A percentile compares a stretch with the other conserved stretches of the same genome.
These are phyloP conservation scores for Sebastolobus alascanus DNA, from an alignment of 2,797 vertebrate species.

Conservation along the genomic window DNA sequence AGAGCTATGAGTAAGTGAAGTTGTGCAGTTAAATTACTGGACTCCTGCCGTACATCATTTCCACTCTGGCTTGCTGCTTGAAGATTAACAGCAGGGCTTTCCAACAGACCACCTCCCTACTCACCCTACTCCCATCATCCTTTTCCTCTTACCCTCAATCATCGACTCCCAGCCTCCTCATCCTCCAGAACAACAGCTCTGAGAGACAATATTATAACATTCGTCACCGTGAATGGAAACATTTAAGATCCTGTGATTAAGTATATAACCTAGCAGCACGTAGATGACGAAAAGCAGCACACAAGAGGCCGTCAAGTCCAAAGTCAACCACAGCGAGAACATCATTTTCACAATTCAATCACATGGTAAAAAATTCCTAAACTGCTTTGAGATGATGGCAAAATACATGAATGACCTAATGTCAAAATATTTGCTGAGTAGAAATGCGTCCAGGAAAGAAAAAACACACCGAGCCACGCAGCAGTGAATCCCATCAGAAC, in stretches of 20 bases:
- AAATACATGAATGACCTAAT: conserved; percentile 57
- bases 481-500: conserved; percentile 54
- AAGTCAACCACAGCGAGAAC: conserved; percentile 48
- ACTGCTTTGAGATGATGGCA: conserved; percentile 51
- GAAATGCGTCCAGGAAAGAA: conserved; percentile 53
- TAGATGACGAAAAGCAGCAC: conserved; percentile 33
- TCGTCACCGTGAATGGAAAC: conserved; percentile 35
- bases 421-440: conserved; percentile 67
- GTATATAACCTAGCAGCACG: conserved; percentile 2
- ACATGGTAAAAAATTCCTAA: conserved; percentile 29
- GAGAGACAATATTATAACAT: conserved; percentile 43
- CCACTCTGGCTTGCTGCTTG: conserved; percentile 63
- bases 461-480: conserved; percentile 8
- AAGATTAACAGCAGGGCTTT: conserved; percentile 70
- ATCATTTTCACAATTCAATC: conserved; percentile 46
- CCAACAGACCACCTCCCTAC: conserved; percentile 60
- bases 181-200: conserved; percentile 27
- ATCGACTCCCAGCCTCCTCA: conserved; percentile 26
- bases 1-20: conserved; percentile 57
- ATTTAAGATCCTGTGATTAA: conserved; percentile 35
- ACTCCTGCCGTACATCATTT: conserved; percentile 59
- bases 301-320: conserved; percentile 32
- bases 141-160: conserved; percentile 38
- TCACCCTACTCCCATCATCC: conserved; percentile 47
- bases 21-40: conserved; percentile 60